Conservation (phyloP, 2,797 vertebrate species). For the Gadopsis bispinosus region DNA sequence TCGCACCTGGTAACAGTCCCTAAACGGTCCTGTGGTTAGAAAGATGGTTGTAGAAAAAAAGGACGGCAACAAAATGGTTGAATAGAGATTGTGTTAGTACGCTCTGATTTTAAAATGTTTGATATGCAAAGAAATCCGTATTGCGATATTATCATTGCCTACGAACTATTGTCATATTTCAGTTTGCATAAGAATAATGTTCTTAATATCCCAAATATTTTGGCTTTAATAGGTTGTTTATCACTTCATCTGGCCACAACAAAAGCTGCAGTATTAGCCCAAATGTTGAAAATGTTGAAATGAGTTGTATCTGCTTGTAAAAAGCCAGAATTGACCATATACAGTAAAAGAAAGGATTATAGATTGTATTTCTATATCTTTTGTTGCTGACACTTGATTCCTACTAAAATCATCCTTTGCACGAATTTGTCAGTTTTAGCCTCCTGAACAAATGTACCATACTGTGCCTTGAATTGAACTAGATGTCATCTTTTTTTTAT, state of each 20-base stretch:
- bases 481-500: constrained; percentile 32
- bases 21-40: constrained; percentile 90
- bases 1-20: constrained; percentile 93
- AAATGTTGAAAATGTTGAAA: background rate
- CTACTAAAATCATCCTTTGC: background rate
- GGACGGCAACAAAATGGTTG: background rate
- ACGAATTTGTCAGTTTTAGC: constrained; percentile 12
- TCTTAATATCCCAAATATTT: background rate
- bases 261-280: background rate
- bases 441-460: constrained; percentile 20
- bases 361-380: background rate
- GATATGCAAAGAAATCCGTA: background rate
- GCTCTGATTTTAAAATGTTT: background rate
- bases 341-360: background rate
- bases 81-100: background rate
- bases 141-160: background rate
- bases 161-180: background rate
- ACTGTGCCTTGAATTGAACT: constrained; percentile 25
- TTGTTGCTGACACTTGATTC: constrained; percentile 6
- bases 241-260: background rate
- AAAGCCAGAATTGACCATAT: background rate
- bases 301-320: background rate
- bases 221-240: background rate
- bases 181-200: background rate
- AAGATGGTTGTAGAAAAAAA: background rate